phyloP scores from a whole-genome alignment of 2,888 invertebrate species.

The Noctuana brunneofusca region DNA sequence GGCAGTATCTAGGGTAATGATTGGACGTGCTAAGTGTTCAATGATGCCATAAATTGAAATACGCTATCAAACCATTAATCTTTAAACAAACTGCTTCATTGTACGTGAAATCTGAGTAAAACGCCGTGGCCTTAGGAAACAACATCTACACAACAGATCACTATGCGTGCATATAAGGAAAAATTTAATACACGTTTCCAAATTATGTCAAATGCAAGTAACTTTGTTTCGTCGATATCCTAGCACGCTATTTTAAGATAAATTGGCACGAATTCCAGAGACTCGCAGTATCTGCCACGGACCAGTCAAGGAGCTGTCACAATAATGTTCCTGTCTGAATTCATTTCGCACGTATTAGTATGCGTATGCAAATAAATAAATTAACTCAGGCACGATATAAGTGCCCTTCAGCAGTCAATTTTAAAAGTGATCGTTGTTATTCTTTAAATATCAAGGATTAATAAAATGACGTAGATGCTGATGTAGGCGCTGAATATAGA shows the following conservation, averaged over 20 bases:
- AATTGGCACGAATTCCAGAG: constrained; percentile 63
- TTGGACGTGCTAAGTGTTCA: constrained; percentile 57
- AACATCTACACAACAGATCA: no score
- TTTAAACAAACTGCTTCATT: constrained; percentile 64
- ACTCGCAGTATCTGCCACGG: constrained; percentile 58
- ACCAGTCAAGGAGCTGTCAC: constrained; percentile 59
- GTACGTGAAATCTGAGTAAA: constrained; percentile 47
- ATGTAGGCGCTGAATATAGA: constrained; percentile 35
- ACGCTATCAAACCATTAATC: constrained; percentile 71
- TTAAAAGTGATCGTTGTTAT: constrained; percentile 48
- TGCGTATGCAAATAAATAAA: constrained; percentile 39
- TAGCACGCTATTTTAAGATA: constrained; percentile 44
- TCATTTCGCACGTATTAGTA: constrained; percentile 37
- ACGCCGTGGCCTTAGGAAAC: constrained; percentile 48
- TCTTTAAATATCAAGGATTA: constrained; percentile 46
- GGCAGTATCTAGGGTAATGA: constrained; percentile 67
- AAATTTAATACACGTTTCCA: neutral
- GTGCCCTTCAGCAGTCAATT: constrained; percentile 51
- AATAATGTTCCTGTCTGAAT: constrained; percentile 51
- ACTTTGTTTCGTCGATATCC: constrained; percentile 38
- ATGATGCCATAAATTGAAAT: constrained; percentile 75
- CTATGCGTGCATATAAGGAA: neutral
- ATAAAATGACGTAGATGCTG: constrained; percentile 25
- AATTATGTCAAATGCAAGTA: constrained; percentile 31
- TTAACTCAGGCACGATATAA: constrained; percentile 33